Percentiles rank a stretch among this genome's conserved stretches.
Evolutionary conservation across 2,888 invertebrate species (phyloP).

Genomic region (Trichogramma dendrolimi): DNA sequence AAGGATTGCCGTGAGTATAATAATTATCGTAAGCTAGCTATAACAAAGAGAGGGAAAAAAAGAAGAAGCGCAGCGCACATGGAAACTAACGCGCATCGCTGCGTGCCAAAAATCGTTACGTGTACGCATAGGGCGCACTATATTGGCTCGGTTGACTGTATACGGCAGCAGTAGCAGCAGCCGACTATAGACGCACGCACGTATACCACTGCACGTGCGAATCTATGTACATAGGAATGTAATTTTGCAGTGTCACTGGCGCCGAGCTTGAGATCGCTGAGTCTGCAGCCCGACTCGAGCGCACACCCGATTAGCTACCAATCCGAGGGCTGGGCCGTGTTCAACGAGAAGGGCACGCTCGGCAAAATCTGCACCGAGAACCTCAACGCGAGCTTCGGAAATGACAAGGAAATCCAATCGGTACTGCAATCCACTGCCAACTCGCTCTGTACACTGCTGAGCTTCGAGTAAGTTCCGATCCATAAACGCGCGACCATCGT

Average conservation of each 20-base stretch:
- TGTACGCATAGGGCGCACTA: neutral
- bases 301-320: slow-evolving; percentile 69
- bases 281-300: slow-evolving; percentile 62
- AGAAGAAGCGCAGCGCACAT: neutral
- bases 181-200: no score
- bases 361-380: slow-evolving; percentile 81
- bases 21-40: neutral
- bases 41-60: neutral
- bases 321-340: slow-evolving; percentile 77
- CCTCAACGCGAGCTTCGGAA: slow-evolving; percentile 60
- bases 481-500: no score
- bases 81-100: no score
- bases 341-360: slow-evolving; percentile 75
- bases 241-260: slow-evolving; percentile 67
- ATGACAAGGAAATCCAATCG: slow-evolving; percentile 50
- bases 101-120: neutral
- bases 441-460: slow-evolving; percentile 72
- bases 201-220: no score
- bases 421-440: slow-evolving; percentile 69
- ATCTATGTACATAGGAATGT: neutral
- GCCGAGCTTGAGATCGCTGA: slow-evolving; percentile 64
- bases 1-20: slow-evolving; percentile 73
- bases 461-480: slow-evolving; percentile 64
- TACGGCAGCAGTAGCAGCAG: no score
- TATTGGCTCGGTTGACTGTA: neutral